phyloP scores from a whole-genome alignment of 2,113 vertebrate genomes.

The Dipodomys stephensi region DNA sequence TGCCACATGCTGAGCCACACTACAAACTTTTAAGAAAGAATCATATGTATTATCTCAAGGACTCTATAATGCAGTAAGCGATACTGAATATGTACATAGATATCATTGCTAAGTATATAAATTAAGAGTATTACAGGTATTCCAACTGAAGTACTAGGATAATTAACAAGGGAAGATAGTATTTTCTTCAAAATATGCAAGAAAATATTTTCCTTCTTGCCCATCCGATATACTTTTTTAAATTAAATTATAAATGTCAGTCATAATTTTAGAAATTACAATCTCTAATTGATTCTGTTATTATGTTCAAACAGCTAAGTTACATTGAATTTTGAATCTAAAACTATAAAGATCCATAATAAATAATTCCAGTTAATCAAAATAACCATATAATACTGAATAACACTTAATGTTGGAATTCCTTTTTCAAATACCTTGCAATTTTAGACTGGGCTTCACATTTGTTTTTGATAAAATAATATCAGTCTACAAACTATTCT shows the following conservation, averaged over 20 bases:
- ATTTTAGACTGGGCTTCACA: not conserved
- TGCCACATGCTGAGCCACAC: not conserved
- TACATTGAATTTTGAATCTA: not conserved
- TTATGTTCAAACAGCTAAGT: not conserved
- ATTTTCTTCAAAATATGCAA: not conserved
- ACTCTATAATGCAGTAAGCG: not conserved
- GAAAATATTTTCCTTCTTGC: not conserved
- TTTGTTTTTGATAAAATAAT: not conserved
- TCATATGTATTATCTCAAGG: not conserved
- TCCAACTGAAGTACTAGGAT: not conserved
- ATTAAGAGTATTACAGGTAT: not conserved
- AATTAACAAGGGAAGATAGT: not conserved
- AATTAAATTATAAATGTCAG: not conserved
- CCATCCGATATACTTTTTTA: not conserved
- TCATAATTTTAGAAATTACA: not conserved
- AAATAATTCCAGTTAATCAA: conserved; percentile 13
- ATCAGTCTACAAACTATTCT: not conserved
- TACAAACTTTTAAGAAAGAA: not conserved
- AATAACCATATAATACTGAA: not conserved
- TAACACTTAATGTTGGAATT: not conserved
- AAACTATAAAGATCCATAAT: not conserved
- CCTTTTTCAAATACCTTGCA: not conserved
- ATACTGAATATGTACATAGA: not conserved
- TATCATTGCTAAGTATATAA: not conserved
- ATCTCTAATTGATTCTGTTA: not conserved